A percentile compares a stretch with the other conserved stretches of the same genome.
These are phyloP conservation scores for Drosophila ficusphila DNA, from an alignment of 1,140 invertebrate genomes.

Conservation along the genomic window DNA sequence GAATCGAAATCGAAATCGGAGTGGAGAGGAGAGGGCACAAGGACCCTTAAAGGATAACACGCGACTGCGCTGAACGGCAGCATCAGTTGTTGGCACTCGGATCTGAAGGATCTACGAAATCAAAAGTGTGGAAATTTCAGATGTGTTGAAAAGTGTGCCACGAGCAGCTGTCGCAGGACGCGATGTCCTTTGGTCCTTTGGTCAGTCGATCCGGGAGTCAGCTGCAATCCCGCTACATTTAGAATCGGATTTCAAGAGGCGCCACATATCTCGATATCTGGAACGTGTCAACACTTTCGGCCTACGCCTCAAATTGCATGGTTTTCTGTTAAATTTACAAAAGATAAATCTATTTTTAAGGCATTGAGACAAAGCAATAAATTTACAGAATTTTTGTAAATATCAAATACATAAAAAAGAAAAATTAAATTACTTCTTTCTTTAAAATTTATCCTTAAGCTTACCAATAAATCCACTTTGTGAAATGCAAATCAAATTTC, in stretches of 20 bases:
- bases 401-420: background rate
- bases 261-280: slow-evolving; percentile 9
- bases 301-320: slow-evolving; percentile 50
- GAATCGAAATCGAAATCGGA: background rate
- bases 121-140: slow-evolving; percentile 77
- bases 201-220: slow-evolving; percentile 32
- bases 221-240: slow-evolving; percentile 30
- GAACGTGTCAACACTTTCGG: slow-evolving; percentile 5
- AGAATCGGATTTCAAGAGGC: slow-evolving; percentile 38
- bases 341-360: slow-evolving; percentile 52
- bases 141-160: slow-evolving; percentile 66
- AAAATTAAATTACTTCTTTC: background rate
- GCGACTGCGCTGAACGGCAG: slow-evolving; percentile 49
- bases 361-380: background rate
- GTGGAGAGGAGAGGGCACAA: background rate
- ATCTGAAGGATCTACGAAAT: slow-evolving; percentile 55
- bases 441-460: background rate
- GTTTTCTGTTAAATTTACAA: slow-evolving; percentile 52
- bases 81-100: slow-evolving; percentile 54
- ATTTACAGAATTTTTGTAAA: background rate
- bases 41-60: slow-evolving; percentile 63
- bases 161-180: slow-evolving; percentile 29
- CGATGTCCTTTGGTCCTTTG: slow-evolving; percentile 29
- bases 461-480: background rate
- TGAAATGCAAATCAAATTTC: background rate